phyloP scores from a whole-genome alignment of 2,113 vertebrate genomes.

The Sterna hirundo region DNA sequence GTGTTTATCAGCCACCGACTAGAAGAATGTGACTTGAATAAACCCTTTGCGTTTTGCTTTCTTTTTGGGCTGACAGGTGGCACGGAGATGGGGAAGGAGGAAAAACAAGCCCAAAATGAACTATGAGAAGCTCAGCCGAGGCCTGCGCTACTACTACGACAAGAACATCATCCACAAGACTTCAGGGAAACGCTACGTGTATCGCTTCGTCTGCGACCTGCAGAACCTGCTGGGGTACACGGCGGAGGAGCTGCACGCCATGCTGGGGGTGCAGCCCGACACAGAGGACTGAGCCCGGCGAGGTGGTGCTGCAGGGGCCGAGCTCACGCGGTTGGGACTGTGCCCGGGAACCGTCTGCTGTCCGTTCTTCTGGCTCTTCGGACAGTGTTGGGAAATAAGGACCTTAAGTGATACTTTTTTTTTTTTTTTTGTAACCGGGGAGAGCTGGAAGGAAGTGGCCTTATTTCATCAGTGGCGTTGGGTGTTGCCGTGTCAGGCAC shows the following conservation, averaged over 20 bases:
- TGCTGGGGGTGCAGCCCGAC: slow-evolving; percentile 88
- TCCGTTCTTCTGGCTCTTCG: neutral
- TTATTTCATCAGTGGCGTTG: slow-evolving; percentile 15
- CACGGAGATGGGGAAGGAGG: slow-evolving; percentile 86
- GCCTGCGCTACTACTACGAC: slow-evolving; percentile 89
- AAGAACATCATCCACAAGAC: slow-evolving; percentile 95
- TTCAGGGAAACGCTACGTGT: slow-evolving; percentile 88
- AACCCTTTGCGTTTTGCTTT: neutral
- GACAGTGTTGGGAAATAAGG: slow-evolving; percentile 31
- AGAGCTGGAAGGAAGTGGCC: slow-evolving; percentile 45
- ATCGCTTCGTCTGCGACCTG: slow-evolving; percentile 90
- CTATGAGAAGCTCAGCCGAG: slow-evolving; percentile 90
- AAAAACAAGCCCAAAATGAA: slow-evolving; percentile 96
- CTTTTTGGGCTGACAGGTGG: slow-evolving; percentile 72
- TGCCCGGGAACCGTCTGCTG: neutral
- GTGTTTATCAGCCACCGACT: neutral
- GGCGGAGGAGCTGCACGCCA: slow-evolving; percentile 84
- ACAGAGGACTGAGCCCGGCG: slow-evolving; percentile 80
- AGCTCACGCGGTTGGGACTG: neutral
- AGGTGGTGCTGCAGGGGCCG: neutral
- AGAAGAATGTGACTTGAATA: neutral
- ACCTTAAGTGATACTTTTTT: neutral
- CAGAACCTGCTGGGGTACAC: slow-evolving; percentile 86
- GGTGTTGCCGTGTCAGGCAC: neutral
- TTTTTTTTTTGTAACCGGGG: neutral